Percentiles rank a stretch among this genome's conserved stretches.
phyloP scores from a whole-genome alignment of 2,888 invertebrate species.

The Chaetogeoica ovagalla region DNA sequence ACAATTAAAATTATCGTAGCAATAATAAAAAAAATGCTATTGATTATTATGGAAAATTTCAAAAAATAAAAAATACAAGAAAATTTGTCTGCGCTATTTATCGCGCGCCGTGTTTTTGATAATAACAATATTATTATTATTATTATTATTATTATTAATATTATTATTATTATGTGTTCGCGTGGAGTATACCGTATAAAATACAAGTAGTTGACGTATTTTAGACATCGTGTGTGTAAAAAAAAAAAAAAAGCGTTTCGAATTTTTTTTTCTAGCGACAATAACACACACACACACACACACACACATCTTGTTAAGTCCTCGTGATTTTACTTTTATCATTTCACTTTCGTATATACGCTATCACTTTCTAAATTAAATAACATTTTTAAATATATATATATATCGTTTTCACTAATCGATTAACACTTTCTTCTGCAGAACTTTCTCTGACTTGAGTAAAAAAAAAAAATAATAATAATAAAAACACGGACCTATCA shows the following conservation, averaged over 20 bases:
- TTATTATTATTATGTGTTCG: too few species aligned
- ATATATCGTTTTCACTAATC: constrained; percentile 48
- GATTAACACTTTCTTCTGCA: constrained; percentile 52
- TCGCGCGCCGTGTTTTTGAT: too few species aligned
- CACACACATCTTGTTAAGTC: constrained; percentile 23
- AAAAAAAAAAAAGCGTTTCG: constrained; percentile 34
- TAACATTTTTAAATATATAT: constrained; percentile 49
- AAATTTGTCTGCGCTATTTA: not conserved
- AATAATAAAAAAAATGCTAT: not conserved
- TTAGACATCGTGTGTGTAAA: not conserved
- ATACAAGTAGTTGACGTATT: constrained; percentile 30
- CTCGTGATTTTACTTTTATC: constrained; percentile 51
- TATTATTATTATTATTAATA: too few species aligned
- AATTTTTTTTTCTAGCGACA: constrained; percentile 32
- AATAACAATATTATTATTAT: too few species aligned
- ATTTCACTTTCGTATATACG: constrained; percentile 50
- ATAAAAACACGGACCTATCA: constrained; percentile 35
- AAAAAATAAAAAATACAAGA: not conserved
- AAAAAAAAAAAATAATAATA: constrained; percentile 18
- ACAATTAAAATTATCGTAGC: not conserved
- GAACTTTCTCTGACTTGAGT: constrained; percentile 50
- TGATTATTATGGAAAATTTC: not conserved
- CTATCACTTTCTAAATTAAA: constrained; percentile 53
- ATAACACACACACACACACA: not conserved
- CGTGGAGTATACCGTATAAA: not conserved